These are phyloP conservation scores for Seira ritae DNA, from an alignment of 2,888 invertebrate species.

Conservation along the genomic window DNA sequence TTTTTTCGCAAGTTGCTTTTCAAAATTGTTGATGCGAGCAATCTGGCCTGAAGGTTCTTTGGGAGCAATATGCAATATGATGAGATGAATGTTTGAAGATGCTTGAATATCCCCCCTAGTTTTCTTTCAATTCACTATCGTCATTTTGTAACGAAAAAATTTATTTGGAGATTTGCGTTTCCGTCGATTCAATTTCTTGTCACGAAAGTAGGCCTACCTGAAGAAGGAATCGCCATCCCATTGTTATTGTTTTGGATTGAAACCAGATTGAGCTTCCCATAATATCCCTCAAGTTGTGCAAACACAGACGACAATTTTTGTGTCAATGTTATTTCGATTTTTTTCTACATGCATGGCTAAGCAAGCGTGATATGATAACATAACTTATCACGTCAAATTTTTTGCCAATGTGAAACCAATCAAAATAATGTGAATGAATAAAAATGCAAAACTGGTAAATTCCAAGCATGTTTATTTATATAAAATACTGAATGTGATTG, in stretches of 20 bases:
- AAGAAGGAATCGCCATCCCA: background rate
- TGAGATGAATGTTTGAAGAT: too few species aligned
- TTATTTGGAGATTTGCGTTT: background rate
- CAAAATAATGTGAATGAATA: background rate
- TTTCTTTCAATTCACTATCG: background rate
- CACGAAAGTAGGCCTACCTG: background rate
- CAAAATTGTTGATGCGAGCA: background rate
- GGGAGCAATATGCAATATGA: too few species aligned
- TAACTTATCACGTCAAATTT: background rate
- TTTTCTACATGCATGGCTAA: background rate
- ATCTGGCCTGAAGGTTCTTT: background rate
- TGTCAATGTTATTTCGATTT: background rate
- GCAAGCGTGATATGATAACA: background rate
- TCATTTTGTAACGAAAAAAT: background rate
- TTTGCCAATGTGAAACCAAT: background rate
- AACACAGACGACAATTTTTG: background rate
- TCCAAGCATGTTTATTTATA: background rate
- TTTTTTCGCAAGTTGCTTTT: background rate
- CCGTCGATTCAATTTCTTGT: background rate
- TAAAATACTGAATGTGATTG: too few species aligned
- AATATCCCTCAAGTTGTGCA: too few species aligned
- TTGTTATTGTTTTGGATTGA: background rate
- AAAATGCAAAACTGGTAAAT: background rate
- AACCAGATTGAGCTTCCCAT: too few species aligned
- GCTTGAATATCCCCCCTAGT: background rate